Percentiles rank a stretch among this genome's conserved stretches.
These are phyloP conservation scores for Bombus polaris DNA, from an alignment of 1,140 invertebrate genomes.

Conservation along the genomic window DNA sequence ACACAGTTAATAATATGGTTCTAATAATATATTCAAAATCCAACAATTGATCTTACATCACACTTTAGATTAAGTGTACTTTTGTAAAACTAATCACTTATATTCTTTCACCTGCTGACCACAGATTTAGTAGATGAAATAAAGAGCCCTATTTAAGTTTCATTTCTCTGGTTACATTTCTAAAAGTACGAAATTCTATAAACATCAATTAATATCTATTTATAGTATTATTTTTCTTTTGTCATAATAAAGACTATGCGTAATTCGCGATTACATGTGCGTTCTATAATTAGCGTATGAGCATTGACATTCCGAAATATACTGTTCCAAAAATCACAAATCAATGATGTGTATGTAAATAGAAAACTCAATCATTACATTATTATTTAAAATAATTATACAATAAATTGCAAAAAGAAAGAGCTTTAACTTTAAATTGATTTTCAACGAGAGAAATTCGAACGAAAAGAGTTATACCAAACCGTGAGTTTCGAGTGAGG, in stretches of 20 bases:
- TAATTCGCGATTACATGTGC: constrained; percentile 21
- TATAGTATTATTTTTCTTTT: neutral
- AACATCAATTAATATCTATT: constrained; percentile 4
- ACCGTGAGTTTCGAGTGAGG: neutral
- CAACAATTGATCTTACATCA: too few species aligned
- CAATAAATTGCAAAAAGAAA: too few species aligned
- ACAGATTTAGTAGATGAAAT: neutral
- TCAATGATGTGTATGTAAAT: neutral
- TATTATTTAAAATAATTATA: neutral
- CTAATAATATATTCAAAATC: too few species aligned
- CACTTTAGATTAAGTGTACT: too few species aligned
- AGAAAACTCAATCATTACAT: neutral
- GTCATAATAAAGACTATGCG: constrained; percentile 6
- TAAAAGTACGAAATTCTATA: neutral
- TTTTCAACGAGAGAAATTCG: neutral
- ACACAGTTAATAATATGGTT: too few species aligned
- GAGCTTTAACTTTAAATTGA: neutral
- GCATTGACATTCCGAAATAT: constrained; percentile 21
- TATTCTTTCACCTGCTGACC: too few species aligned
- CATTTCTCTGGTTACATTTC: neutral
- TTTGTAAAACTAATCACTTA: too few species aligned
- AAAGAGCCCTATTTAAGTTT: neutral
- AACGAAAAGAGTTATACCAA: neutral
- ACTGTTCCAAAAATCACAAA: constrained; percentile 29
- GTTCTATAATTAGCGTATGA: constrained; percentile 32